Evolutionary conservation across 2,888 invertebrate species (phyloP).

Genomic region (Zelleria hepariella): DNA sequence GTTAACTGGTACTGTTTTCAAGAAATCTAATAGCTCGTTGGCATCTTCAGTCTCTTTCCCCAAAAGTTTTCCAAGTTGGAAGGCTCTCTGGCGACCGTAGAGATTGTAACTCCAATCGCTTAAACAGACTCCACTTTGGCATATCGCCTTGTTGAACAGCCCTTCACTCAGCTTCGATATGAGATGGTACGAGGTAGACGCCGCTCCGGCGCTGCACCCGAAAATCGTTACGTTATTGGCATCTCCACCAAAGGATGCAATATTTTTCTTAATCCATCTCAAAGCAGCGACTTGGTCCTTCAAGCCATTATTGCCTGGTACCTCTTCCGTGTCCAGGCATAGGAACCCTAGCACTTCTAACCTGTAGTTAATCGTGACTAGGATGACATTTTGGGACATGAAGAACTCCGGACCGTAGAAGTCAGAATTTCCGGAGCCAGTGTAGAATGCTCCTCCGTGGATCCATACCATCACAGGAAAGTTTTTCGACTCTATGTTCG

Average conservation of each 20-base stretch:
- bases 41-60: constrained; percentile 51
- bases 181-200: constrained; percentile 48
- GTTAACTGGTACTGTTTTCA: constrained; percentile 36
- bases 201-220: constrained; percentile 62
- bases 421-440: constrained; percentile 62
- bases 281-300: constrained; percentile 67
- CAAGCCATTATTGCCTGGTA: constrained; percentile 62
- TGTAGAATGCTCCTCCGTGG: constrained; percentile 64
- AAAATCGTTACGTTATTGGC: constrained; percentile 54
- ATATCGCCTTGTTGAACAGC: constrained; percentile 59
- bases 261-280: constrained; percentile 59
- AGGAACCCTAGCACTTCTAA: constrained; percentile 62
- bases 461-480: constrained; percentile 65
- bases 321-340: constrained; percentile 55
- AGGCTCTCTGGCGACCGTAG: constrained; percentile 45
- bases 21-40: constrained; percentile 41
- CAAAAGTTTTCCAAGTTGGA: constrained; percentile 52
- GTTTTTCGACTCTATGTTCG: constrained; percentile 23
- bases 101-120: constrained; percentile 56
- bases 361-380: constrained; percentile 65
- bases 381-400: constrained; percentile 47
- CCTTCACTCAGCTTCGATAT: constrained; percentile 55
- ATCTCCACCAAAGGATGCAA: constrained; percentile 55
- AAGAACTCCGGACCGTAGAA: constrained; percentile 65
- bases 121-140: constrained; percentile 63